Evolutionary conservation across 2,888 invertebrate species (phyloP), one percentile per base, ranked within the genome.

Genomic region (Melieria picta): DNA sequence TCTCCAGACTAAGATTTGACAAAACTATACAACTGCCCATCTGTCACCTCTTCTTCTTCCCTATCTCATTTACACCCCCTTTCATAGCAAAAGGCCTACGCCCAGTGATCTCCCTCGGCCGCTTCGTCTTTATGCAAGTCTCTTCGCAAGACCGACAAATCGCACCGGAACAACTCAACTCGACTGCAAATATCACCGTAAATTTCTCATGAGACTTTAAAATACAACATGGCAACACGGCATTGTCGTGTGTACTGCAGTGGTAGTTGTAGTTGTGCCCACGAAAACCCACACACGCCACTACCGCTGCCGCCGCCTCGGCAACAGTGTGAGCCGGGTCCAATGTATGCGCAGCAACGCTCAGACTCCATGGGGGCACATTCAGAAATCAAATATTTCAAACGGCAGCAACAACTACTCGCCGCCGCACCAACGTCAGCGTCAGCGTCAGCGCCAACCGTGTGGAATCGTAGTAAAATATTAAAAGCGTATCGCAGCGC

Each of bases 191-290:
- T 64, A 58, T 55, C 64, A 55, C 64, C 60, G 56, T 30, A 64
- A 67, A 72, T 72, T 72, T 72, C 72, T 72, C 72, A 64, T 58
- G 72, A 60, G 72, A 72, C 62, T 56, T 68, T 16, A 68, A 30
- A 57, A 58, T 10, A 58, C 46, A 58, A 67, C 45, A 55, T 47
- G 42, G 13, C 13, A 5, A 9, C 57, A 65, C 47, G 56, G 65
- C 65, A 65, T 45, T 55, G 47, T 48, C 9, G 13, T 50, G 11
- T 64, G 42, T 11, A 61, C 2, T 6, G 48, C 11, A 63, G 9
- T 62, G 3, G 13, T 11, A 13, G n/a, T 7, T 7, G 48, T 30
- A 30, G 30, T 30, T 30, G 30, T 30, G 30, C 30, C 30, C 30
- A 30, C 30, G 30, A 30, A 30, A 30, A 30, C 30, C 13, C 7